Evolutionary conservation across 2,797 vertebrate genomes (phyloP), one percentile per base, ranked within the genome.

Genomic region (Onychomys leucogaster): DNA sequence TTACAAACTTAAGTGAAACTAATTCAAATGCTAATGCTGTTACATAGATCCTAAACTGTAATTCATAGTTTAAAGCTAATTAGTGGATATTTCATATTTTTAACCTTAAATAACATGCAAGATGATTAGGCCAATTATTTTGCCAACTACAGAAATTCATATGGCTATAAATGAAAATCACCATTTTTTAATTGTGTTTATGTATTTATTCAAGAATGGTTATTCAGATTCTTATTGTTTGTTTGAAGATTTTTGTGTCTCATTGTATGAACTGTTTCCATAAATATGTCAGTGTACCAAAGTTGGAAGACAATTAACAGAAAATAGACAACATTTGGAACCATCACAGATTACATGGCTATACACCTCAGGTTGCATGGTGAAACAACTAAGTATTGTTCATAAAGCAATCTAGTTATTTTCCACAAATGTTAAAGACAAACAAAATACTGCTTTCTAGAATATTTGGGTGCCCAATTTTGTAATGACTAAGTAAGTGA

Each of bases 391-490:
- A 81, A 75, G 10, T 29, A 80, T 89, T 27, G 55, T 73, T 89
- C 92, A 63, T 86, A 83, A 91, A 76, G 37, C 34, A 80, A 81
- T 69, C 6, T 12, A 29, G 25, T 78, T 59, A 14, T 61, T 89
- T 85, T 41, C 5, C 6, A 37, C 87, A 84, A 83, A 76, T 76
- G 57, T 37, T 84, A 59, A 59, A 82, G 59, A 49, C 17, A 41
- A 43, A 69, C 55, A 94, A 92, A 91, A 76, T 46, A 84, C 41
- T 59, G 32, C n/a, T 91, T 87, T 89, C 41, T 94, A 21, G 43
- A 76, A n/a, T 55, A 52, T 75, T 49, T 27, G 43, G 27, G 16
- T 29, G 71, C 67, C 9, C 4, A 65, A n/a, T 10, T 92, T 95
- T 82, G 83, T 71, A 80, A 4, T 73, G 71, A 52, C 73, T 75